These are phyloP conservation scores for Drosophila macrospina DNA, from an alignment of 2,888 invertebrate genomes.

Conservation along the genomic window DNA sequence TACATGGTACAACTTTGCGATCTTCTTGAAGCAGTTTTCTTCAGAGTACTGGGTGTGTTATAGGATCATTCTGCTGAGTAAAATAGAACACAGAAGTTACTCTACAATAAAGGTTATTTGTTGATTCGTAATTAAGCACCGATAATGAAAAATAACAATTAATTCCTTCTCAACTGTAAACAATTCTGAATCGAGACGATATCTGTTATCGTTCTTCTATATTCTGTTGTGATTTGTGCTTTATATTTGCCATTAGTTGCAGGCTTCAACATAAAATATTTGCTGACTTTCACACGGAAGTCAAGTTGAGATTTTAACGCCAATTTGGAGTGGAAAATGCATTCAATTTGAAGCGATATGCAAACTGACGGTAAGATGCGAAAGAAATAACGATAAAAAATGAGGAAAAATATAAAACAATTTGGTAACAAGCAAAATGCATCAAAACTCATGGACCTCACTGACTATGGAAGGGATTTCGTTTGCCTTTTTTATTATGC, in stretches of 20 bases:
- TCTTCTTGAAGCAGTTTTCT: too few species aligned
- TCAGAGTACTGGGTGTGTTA: too few species aligned
- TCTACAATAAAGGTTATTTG: conserved; percentile 52
- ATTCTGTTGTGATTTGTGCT: background rate
- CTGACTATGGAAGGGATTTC: conserved; percentile 7
- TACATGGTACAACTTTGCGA: too few species aligned
- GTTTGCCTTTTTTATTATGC: conserved; percentile 23
- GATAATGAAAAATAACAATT: conserved; percentile 10
- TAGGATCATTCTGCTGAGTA: too few species aligned
- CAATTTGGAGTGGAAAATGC: conserved; percentile 23
- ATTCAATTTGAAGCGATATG: conserved; percentile 33
- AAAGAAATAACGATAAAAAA: background rate
- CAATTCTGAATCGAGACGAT: too few species aligned
- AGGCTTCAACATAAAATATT: conserved; percentile 5
- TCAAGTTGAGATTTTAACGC: conserved; percentile 17
- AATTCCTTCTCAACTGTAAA: too few species aligned
- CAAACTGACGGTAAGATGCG: conserved; percentile 33
- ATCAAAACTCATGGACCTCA: conserved; percentile 56
- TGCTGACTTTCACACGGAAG: conserved; percentile 43
- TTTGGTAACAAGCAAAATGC: conserved; percentile 73
- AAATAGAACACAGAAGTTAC: too few species aligned
- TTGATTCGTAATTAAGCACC: conserved; percentile 13
- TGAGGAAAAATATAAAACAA: conserved; percentile 51
- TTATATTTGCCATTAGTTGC: background rate
- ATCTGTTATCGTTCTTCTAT: too few species aligned